Base-by-base conservation (phyloP, 2,113 vertebrate species). In the Indri indri region DNA sequence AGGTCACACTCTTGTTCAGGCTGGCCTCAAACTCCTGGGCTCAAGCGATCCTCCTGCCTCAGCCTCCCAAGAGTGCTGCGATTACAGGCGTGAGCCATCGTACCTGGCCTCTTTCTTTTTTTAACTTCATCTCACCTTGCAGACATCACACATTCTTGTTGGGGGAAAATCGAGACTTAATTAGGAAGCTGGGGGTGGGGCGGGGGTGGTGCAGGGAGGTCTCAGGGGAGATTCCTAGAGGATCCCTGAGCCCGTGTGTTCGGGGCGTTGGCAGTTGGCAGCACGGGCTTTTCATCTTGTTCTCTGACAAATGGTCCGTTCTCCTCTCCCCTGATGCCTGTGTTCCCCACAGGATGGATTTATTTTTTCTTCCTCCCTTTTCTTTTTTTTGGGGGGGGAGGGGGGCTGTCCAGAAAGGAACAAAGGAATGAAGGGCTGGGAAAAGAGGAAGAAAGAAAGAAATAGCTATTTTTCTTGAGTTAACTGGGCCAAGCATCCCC, bases 201-300 rank as follows among this genome's bases (percentile, higher is more conserved):
- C 0, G 14, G 5, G 17, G 59, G 12, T 2, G 59, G 17, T 18
- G 42, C 20, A 18, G 23, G 32, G 23, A 5, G 16, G 6, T 6
- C 32, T 4, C 27, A 0, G 66, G 5, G 20, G 4, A 5, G 17
- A 30, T 4, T 81, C 57, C 50, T 12, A 0, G 71, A 40, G 23
- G 22, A 6, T 1, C 27, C 79, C 0, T 0, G n/a, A 3, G 32
- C 32, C 1, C 1, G 42, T 10, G 17, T 4, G 0, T 61, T 16
- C 23, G 2, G 30, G 42, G 47, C 66, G 11, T 8, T 14, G 66
- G 65, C 10, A 0, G 34, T 1, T 22, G 85, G 34, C 18, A 16
- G 6, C n/a, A 1, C 0, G 0, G 65, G 14, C 68, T 37, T 23
- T 16, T 45, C n/a, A 17, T 74, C 74, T 45, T 4, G 40, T 45